Base-by-base conservation (phyloP, 1,140 invertebrate species). In the Neodiprion lecontei region DNA sequence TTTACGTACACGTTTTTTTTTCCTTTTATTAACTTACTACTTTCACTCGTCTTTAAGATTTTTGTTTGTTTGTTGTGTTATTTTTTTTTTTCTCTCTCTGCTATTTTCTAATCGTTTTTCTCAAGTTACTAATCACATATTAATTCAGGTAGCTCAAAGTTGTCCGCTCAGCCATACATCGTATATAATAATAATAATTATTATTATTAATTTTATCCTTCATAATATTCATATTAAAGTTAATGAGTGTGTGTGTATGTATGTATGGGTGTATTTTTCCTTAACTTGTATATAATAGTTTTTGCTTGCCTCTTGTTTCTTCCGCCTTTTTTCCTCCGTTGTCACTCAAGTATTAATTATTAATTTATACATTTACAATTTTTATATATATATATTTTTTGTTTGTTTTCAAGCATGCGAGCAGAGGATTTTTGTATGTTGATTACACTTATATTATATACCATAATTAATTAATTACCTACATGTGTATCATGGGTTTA, bases 381-480 rank as follows among this genome's bases (percentile, higher is more conserved):
- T 76, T 79, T 78, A 79, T 79, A 83, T 84, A 85, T 82, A 83
- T 83, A 82, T 79, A 83, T 83, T 84, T 82, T 77, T 4, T 40
- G 1, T 40, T 40, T 40, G 28, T 40, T 40, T 80, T 83, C 77
- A 86, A 86, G 83, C 84, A 86, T 86, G 85, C 84, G 79, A 83
- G 78, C 81, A 81, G 78, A 85, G 80, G 75, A 76, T 83, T 79
- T 75, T 78, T 82, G 80, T 83, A 83, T 84, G 78, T 86, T 82
- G 84, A 83, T 79, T 82, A 83, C 84, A 85, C 79, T 80, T 40
- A 40, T 40, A 40, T 40, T 40, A 40, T 40, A 40, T 40, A 40
- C 28, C 28, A 40, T 40, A 40, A 40, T 74, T 82, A 79, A 78
- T 79, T 82, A 80, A 82, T 83, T 79, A 81, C 83, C 82, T 81